Evolutionary conservation across 2,888 invertebrate species (phyloP), one percentile per base, ranked within the genome.

Genomic region (Hesperia comma): DNA sequence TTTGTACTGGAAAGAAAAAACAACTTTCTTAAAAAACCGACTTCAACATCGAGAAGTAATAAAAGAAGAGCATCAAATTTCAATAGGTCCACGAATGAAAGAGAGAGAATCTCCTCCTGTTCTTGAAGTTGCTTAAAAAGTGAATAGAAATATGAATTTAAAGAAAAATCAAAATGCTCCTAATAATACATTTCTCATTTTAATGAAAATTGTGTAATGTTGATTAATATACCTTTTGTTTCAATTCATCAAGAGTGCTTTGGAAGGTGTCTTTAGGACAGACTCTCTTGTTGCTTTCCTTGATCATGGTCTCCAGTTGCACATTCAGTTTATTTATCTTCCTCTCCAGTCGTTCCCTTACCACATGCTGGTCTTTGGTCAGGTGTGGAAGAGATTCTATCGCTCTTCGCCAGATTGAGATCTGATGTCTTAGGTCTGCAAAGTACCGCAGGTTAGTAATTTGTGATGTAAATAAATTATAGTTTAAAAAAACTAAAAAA

Each of bases 341-440:
- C 75, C 94, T 94, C 75, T 95, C 88, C 37, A 98, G 85, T 0
- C 97, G 94, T 62, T 95, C 95, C 26, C 96, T 94, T 0, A 98
- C 97, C 0, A 96, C 86, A 70, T 95, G 95, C 73, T 97, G 97
- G 77, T 98, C 97, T 78, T 96, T 95, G 61, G 97, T 96, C 77
- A 97, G 95, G 37, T 95, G 95, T 0, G 97, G 96, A 0, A 98
- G 89, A 0, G 96, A 96, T 7, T 96, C 95, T 0, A 95, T 96
- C 0, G 95, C 95, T 63, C 95, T 94, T 77, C 96, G 95, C 98
- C 98, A 98, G 70, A 97, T 96, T 49, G 95, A 95, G 17, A 98
- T 97, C 85, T 98, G 97, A 62, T 97, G 95, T 21, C 95, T 94
- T 19, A 98, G 83, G 75, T 97, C 97, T 95, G 91, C 15, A 70